phyloP scores from a whole-genome alignment of 2,888 invertebrate species.

The Drosophila heteroneura region DNA sequence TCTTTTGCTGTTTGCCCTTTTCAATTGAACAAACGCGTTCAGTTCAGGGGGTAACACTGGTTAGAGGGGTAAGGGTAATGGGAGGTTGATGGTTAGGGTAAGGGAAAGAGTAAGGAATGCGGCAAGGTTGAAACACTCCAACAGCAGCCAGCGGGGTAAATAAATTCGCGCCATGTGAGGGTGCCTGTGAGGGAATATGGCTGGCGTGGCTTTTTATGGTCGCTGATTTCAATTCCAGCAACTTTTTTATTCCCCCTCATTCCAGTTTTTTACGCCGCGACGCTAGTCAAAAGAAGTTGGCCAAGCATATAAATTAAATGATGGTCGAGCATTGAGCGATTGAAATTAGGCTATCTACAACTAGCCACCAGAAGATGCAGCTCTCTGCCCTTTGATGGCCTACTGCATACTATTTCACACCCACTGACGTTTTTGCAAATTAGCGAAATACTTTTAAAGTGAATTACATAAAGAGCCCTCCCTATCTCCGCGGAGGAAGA shows the following conservation, averaged over 20 bases:
- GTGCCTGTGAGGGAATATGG: constrained; percentile 28
- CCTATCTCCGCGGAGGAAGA: neutral
- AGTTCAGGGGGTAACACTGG: constrained; percentile 34
- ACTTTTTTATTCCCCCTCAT: constrained; percentile 21
- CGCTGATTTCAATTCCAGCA: constrained; percentile 51
- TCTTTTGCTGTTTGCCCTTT: constrained; percentile 31
- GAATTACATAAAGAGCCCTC: neutral
- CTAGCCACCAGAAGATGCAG: constrained; percentile 6
- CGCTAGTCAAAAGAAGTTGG: constrained; percentile 61
- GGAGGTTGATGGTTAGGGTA: neutral
- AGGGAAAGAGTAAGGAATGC: neutral
- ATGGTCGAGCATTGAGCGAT: constrained; percentile 58
- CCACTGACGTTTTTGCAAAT: constrained; percentile 22
- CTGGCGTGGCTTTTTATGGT: constrained; percentile 43
- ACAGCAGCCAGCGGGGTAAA: constrained; percentile 36
- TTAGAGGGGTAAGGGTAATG: constrained; percentile 6
- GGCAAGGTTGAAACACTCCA: constrained; percentile 2
- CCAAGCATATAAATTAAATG: constrained; percentile 78
- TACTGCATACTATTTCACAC: constrained; percentile 8
- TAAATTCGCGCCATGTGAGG: constrained; percentile 56
- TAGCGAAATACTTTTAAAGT: constrained; percentile 21
- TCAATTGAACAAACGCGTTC: constrained; percentile 70
- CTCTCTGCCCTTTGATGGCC: neutral
- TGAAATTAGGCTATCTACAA: constrained; percentile 64
- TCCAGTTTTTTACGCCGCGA: constrained; percentile 32